Evolutionary conservation across 2,797 vertebrate genomes (phyloP), one percentile per base, ranked within the genome.

Genomic region (Pangasius mekongensis): DNA sequence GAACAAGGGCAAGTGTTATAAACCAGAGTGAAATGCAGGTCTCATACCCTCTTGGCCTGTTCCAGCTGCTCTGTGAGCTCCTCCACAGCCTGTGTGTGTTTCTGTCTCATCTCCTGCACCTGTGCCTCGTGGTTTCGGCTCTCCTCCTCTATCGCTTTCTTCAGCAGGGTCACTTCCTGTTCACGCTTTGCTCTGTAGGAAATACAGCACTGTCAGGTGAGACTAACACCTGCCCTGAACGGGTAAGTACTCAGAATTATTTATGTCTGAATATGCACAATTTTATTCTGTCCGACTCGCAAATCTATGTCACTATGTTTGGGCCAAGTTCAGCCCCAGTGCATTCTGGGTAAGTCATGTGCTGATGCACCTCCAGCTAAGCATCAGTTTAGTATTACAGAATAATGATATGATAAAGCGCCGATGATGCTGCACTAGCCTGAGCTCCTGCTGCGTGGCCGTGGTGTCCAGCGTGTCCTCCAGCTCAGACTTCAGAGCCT

Each of bases 401-500:
- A 73, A 39, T 56, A 58, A 24, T 71, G 47, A 56, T 54, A 24
- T 60, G 11, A 36, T 13, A 27, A 52, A 52, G 24, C 0, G 69
- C 24, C 60, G 52, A 47, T 76, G 71, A 30, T 9, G 73, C 6
- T 60, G 43, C 8, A 74, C 77, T 60, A 22, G 87, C 91, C 97
- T 96, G n/a, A 99, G 96, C 84, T 99, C 98, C 88, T 99, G 98
- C 92, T 99, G 98, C 0, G 98, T 97, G 1, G 98, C 98, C 0
- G 98, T 99, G 76, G 97, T 98, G 81, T 99, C 98, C 94, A 99
- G 94, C 0, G 98, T 99, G 94, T 99, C 98, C 92, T 99, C 98
- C 92, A 99, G 95, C 87, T 99, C 98, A 0, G 96, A 97, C 89
- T 98, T 98, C 0, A 99, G 95, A 8, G 98, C 97, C 9, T 99